Conservation (phyloP, 2,113 vertebrate species). For the Syngnathus scovelli region DNA sequence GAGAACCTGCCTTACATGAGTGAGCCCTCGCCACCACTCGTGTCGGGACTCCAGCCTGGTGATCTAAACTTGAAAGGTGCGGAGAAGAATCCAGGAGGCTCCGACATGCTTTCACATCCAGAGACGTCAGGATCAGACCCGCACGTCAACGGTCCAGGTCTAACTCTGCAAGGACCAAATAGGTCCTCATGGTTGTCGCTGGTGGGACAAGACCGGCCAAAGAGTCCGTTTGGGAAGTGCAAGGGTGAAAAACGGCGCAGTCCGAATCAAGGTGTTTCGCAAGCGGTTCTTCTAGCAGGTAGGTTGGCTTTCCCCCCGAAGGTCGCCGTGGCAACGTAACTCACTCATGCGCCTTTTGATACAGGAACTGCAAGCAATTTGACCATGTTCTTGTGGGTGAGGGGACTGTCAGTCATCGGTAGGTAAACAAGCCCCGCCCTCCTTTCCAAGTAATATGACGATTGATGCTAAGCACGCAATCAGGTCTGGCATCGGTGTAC, state of each 20-base stretch:
- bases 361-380: slow-evolving; percentile 36
- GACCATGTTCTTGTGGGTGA: slow-evolving; percentile 21
- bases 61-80: neutral
- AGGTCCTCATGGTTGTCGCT: neutral
- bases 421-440: slow-evolving; percentile 29
- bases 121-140: neutral
- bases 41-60: neutral
- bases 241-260: too few species aligned
- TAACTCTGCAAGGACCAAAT: neutral
- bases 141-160: neutral
- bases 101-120: neutral
- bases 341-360: neutral
- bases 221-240: neutral
- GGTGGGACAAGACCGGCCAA: neutral
- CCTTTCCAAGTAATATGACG: too few species aligned
- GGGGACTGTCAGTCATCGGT: slow-evolving; percentile 18
- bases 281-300: neutral
- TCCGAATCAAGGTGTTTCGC: neutral
- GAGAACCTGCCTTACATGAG: too few species aligned
- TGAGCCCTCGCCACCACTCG: too few species aligned
- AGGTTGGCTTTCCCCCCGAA: neutral
- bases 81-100: neutral
- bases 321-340: neutral
- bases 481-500: slow-evolving; percentile 47
- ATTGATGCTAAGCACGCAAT: neutral